Base-by-base conservation (phyloP, 2,113 vertebrate genomes). In the Triplophysa tibetana region DNA sequence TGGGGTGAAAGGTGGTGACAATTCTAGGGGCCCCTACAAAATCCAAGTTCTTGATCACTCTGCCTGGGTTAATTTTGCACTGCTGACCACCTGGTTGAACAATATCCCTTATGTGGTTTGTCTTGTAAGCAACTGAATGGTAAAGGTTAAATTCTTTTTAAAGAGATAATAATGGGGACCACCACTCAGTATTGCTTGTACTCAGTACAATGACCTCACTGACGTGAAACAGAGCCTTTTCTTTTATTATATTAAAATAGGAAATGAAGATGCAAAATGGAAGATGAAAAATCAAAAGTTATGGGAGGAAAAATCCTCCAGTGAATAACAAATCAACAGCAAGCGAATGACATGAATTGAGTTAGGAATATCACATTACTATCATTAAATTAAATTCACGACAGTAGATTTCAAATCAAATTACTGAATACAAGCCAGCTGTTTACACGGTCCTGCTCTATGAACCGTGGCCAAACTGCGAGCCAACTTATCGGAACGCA, bases 331-430 rank as follows among this genome's bases (percentile, higher is more conserved):
- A 89, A 90, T 90, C 83, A 90, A 89, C 81, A 85, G 83, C 78
- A 85, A 89, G 85, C 84, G 88, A 90, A 91, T 88, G 54, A 88
- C 81, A 84, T 85, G 88, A 90, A 93, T 87, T 81, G 67, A 86
- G 83, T 91, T 92, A 89, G 85, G 82, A 88, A 89, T 89, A 92
- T 92, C 88, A 86, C 84, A 91, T 93, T 91, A 90, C 88, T 65
- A 81, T 89, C 84, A 82, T 85, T 84, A 88, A 90, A 92, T 89
- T 87, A 88, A 88, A 89, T 83, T 89, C 88, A 86, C 82, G 81
- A 88, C 85, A 84, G 88, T 84, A 85, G 84, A 88, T 87, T 87
- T 86, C 19, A 85, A 89, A 93, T 90, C 66, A 3, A 85, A 91
- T 93, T 85, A 89, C 19, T 43, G 60, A 81, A 80, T 73, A 89